Evolutionary conservation across 2,797 vertebrate genomes (phyloP), one percentile per base, ranked within the genome.

Genomic region (Myotis myotis): DNA sequence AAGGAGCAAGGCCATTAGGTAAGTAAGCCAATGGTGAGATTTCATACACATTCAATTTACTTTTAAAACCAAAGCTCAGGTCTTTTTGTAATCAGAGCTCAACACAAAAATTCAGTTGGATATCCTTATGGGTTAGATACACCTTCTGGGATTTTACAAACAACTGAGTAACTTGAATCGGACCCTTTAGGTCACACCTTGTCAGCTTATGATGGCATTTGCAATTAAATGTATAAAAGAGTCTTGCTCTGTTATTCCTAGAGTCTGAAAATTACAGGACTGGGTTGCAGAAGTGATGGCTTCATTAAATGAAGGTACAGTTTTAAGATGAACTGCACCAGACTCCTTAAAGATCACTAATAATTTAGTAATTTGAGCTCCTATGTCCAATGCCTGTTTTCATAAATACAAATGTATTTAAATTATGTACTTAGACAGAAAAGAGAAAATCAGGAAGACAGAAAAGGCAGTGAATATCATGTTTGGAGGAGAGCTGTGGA

Each of bases 1-100:
- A 74, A 80, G 25, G 8, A 82, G 17, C 1, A 30, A 60, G 7
- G 16, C 1, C 25, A 7, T 19, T 53, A 71, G 6, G 16, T 66
- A 60, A 78, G 36, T n/a, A 49, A n/a, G 17, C 28, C n/a, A 12
- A 55, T 23, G 25, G 20, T 92, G 51, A 96, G 92, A 60, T 78
- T 70, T 25, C n/a, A 38, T 36, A 60, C 33, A 51, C 15, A 66
- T 60, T 81, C 30, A 74, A 55, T 28, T 72, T 64, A 51, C 17
- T 41, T 81, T 96, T 60, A 85, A 78, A 83, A 33, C 6, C 15
- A 36, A 12, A 92, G 53, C 16, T 47, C 64, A 75, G 5, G 33
- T 12, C 0, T 2, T 85, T 76, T 44, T 55, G 7, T 9, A 79
- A 75, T 25, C 47, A 82, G 49, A 66, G 2, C 11, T 49, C 36